Base-by-base conservation (phyloP, 2,113 vertebrate species). In the Electrona antarctica region DNA sequence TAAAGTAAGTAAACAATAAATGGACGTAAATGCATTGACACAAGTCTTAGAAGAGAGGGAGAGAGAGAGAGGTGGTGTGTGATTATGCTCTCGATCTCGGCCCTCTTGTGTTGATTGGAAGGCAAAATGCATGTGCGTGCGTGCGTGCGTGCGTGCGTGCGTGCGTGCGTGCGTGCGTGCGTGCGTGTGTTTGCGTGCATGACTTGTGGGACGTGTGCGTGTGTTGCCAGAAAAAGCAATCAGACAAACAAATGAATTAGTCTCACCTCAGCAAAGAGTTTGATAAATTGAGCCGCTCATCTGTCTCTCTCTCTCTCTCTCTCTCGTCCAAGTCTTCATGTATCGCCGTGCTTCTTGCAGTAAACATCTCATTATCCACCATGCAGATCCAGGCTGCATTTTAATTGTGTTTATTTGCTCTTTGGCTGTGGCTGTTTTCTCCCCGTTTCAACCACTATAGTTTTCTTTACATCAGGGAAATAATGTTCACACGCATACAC, bases 231-330 rank as follows among this genome's bases (percentile, higher is more conserved):
- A 70, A 87, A 91, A 92, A 89, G 82, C 91, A 93, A 93, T 93
- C 91, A 91, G 87, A 91, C 89, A 93, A 93, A 94, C 92, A 93
- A 92, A 94, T 93, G 89, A 93, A 94, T 94, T 94, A 91, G 88
- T 84, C 87, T 85, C 84, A n/a, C 73, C 84, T 74, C 71, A 83
- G 85, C 81, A 87, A 91, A 88, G 80, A 83, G 75, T 84, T 93
- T 93, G 90, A 92, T 89, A 87, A 93, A 93, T 92, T 89, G 85
- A 90, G 74, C 84, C 68, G 80, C 83, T 90, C 82, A 70, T 87
- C 83, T 83, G 61, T 66, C 54, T 55, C 10, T 7, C 67, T 66
- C 58, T 70, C n/a, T 68, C 78, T 51, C 52, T 47, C 62, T 29
- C 33, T 60, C 60, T 47, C 59, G 4, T 51, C 61, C 70, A 64